A percentile compares a stretch with the other conserved stretches of the same genome.
Evolutionary conservation across 2,797 vertebrate species (phyloP).

Genomic region (Monodelphis domestica): DNA sequence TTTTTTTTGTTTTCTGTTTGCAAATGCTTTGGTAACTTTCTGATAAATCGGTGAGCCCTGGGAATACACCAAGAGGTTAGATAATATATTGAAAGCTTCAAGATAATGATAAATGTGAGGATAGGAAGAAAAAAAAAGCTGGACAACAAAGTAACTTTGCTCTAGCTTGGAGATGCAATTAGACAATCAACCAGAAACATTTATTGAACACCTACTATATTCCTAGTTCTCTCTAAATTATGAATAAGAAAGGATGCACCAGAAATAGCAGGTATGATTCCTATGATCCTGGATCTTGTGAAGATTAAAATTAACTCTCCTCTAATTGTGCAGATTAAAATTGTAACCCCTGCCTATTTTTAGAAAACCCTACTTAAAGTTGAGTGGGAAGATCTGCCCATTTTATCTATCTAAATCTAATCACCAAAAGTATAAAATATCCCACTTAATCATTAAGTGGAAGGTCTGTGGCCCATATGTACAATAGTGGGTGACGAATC

Average conservation of each 20-base stretch:
- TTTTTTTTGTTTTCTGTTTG: slow-evolving; percentile 46
- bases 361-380: too few species aligned
- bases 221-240: neutral
- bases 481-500: too few species aligned
- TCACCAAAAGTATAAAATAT: too few species aligned
- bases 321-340: too few species aligned
- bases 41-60: slow-evolving; percentile 5
- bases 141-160: neutral
- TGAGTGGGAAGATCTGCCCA: too few species aligned
- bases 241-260: neutral
- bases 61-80: slow-evolving; percentile 41
- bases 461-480: too few species aligned
- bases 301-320: too few species aligned
- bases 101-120: slow-evolving; percentile 53
- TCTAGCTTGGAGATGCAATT: neutral
- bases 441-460: too few species aligned
- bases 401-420: too few species aligned
- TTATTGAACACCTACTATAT: neutral
- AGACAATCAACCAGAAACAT: neutral
- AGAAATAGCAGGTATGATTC: neutral
- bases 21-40: slow-evolving; percentile 53
- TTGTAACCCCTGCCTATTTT: too few species aligned
- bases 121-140: slow-evolving; percentile 65
- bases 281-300: neutral
- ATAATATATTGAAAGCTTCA: slow-evolving; percentile 48